Conservation (phyloP, 1,140 invertebrate genomes). For the Lysiphlebus fabarum region DNA sequence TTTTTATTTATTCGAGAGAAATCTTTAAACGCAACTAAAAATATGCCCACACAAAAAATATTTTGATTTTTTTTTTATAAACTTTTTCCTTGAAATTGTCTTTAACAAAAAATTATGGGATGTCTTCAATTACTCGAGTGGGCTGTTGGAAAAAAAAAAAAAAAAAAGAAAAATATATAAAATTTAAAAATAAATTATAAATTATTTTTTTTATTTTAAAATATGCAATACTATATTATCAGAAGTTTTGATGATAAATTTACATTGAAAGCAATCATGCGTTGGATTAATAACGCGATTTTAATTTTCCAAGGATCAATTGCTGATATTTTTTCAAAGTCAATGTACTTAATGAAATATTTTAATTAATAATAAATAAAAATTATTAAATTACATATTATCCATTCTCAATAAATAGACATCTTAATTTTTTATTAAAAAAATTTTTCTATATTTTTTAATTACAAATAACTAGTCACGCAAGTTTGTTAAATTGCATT, state of each 20-base stretch:
- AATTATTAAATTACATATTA: background rate
- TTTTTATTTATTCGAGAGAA: too few species aligned
- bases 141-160: background rate
- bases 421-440: too few species aligned
- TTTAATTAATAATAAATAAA: background rate
- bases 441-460: too few species aligned
- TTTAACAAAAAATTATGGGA: too few species aligned
- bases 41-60: too few species aligned
- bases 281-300: conserved; percentile 9
- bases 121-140: too few species aligned
- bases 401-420: background rate
- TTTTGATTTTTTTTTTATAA: too few species aligned
- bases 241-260: conserved; percentile 9
- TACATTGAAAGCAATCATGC: conserved; percentile 13
- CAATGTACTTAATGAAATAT: background rate
- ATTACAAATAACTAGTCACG: background rate
- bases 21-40: too few species aligned
- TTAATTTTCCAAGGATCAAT: conserved; percentile 11
- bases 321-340: conserved; percentile 4
- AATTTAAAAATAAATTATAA: too few species aligned
- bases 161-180: too few species aligned
- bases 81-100: too few species aligned
- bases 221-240: too few species aligned
- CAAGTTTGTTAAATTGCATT: background rate
- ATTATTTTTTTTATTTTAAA: background rate